Base-by-base conservation (phyloP, 1,140 invertebrate genomes). In the Drosophila sulfurigaster region DNA sequence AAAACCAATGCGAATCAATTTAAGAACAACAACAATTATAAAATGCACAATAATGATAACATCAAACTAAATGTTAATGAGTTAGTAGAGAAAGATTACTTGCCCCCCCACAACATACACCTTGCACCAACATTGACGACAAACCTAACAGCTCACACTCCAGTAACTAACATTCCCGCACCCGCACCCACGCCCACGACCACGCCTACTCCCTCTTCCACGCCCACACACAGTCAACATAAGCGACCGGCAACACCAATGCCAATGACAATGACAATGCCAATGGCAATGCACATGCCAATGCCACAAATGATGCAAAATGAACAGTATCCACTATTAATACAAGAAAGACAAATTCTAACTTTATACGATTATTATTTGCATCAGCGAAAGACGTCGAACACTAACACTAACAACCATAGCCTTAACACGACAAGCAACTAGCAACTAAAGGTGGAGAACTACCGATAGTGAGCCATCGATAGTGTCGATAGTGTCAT, bases 301-400 rank as follows among this genome's bases (percentile, higher is more conserved):
- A 16, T 51, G 48, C 8, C 48, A 49, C 11, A 28, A 49, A 48
- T 59, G 45, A 2, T 75, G 66, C 60, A 70, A 16, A 70, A 64
- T n/a, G 82, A 88, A 41, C 87, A 83, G 49, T 88, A 79, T 69
- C 78, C 81, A 52, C 62, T 82, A 45, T 68, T 88, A 38, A 75
- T 83, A 48, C 88, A 91, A 66, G 82, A 91, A 74, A 78, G 80
- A 78, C 89, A 91, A 56, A 83, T 91, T 60, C 89, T 90, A 85
- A 87, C 90, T 5, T 64, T 91, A 43, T 91, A 91, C 38, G 91
- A 91, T 62, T 91, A 91, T 72, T 91, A 91, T 77, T 72, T 91
- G 58, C 75, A 88, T 30, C 89, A 91, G 48, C 79, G 41, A 32
- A 64, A 60, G 7, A 49, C 66, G 16, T 25, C 20, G 4, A 25